A percentile compares a stretch with the other conserved stretches of the same genome.
These are phyloP conservation scores for Ennomos fuscantarius DNA, from an alignment of 2,888 invertebrate species.

Conservation along the genomic window DNA sequence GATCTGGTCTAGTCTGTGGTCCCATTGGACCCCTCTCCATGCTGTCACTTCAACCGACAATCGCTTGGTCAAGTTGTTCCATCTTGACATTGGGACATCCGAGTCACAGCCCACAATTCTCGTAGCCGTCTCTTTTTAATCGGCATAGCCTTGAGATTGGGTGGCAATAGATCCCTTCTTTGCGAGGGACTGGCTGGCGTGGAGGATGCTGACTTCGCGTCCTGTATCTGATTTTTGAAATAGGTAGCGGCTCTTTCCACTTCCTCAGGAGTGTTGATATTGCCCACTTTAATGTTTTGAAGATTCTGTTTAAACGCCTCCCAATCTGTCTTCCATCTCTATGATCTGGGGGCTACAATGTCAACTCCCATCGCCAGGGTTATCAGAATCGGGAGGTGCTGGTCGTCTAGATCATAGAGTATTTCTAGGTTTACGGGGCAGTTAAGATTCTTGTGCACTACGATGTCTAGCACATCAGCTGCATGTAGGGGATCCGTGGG, in stretches of 20 bases:
- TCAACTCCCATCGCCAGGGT: not conserved
- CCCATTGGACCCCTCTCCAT: not conserved
- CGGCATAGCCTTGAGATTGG: not conserved
- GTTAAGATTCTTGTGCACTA: not conserved
- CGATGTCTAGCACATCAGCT: not conserved
- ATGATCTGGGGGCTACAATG: no score
- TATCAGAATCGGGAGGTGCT: not conserved
- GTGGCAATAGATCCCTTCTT: not conserved
- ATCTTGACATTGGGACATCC: not conserved
- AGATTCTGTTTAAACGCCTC: not conserved
- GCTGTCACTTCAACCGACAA: not conserved
- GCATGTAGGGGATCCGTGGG: not conserved
- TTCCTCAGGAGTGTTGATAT: not conserved
- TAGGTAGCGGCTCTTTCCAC: not conserved
- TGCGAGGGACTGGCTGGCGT: not conserved
- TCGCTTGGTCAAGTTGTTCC: not conserved
- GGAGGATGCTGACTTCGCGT: not conserved
- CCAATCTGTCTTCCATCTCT: not conserved
- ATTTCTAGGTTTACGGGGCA: not conserved
- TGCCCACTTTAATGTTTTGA: not conserved
- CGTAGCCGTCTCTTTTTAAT: not conserved
- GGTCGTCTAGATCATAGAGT: not conserved
- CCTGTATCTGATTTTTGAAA: not conserved
- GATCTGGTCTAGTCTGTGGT: not conserved
- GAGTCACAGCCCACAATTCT: not conserved